Evolutionary conservation across 2,113 vertebrate genomes (phyloP).

Genomic region (Chascanopsetta lugubris): DNA sequence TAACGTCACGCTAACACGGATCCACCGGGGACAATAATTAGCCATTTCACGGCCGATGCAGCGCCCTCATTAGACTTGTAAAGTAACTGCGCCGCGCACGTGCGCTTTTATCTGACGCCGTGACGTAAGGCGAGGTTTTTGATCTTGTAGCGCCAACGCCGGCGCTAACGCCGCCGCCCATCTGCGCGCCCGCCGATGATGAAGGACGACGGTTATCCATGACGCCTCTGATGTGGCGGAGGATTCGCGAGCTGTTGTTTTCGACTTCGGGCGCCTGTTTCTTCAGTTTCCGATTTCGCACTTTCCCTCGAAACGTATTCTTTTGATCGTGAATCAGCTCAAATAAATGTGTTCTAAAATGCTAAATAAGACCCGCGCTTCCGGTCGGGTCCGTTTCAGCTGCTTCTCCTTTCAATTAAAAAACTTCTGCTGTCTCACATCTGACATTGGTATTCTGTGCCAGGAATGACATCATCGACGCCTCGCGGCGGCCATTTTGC

Average conservation of each 20-base stretch:
- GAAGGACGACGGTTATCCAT: background rate
- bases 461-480: background rate
- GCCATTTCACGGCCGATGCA: background rate
- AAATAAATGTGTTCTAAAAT: background rate
- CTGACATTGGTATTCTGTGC: background rate
- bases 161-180: background rate
- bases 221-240: background rate
- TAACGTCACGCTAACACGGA: background rate
- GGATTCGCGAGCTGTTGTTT: too few species aligned
- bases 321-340: background rate
- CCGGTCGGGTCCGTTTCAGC: too few species aligned
- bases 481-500: too few species aligned
- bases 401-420: background rate
- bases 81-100: constrained; percentile 8
- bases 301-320: background rate
- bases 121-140: constrained; percentile 52
- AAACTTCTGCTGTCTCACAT: background rate
- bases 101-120: constrained; percentile 43
- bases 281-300: background rate
- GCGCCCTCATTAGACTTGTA: constrained; percentile 58
- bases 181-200: too few species aligned
- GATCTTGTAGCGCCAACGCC: constrained; percentile 33
- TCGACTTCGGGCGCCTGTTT: background rate
- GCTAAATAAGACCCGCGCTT: background rate
- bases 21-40: constrained; percentile 1